A percentile compares a stretch with the other conserved stretches of the same genome.
phyloP scores from a whole-genome alignment of 2,888 invertebrate species.

The Lochmaea crataegi region DNA sequence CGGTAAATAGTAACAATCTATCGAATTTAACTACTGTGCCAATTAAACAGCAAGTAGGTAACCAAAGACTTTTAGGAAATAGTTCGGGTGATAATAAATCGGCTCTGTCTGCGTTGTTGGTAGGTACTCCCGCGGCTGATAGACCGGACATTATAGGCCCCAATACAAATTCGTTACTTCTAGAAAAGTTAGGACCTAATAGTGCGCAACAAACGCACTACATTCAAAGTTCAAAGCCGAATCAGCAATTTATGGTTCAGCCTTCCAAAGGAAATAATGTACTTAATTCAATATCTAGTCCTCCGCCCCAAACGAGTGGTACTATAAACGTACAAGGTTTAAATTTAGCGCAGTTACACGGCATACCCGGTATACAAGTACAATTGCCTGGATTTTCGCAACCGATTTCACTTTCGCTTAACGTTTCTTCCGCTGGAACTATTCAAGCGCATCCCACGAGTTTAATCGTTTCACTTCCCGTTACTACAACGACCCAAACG shows the following conservation, averaged over 20 bases:
- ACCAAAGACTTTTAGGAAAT: slow-evolving; percentile 46
- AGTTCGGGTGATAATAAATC: slow-evolving; percentile 58
- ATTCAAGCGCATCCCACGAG: slow-evolving; percentile 66
- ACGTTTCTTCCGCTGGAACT: slow-evolving; percentile 74
- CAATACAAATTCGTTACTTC: slow-evolving; percentile 67
- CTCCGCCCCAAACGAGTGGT: slow-evolving; percentile 60
- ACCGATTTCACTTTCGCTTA: slow-evolving; percentile 83
- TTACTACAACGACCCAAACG: slow-evolving; percentile 60
- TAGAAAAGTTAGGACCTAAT: slow-evolving; percentile 67
- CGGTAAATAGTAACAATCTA: slow-evolving; percentile 57
- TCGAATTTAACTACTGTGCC: slow-evolving; percentile 61
- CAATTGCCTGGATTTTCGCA: slow-evolving; percentile 88
- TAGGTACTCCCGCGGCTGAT: slow-evolving; percentile 72
- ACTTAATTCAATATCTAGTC: slow-evolving; percentile 73
- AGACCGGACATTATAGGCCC: slow-evolving; percentile 69
- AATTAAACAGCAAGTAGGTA: slow-evolving; percentile 58
- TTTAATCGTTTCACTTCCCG: slow-evolving; percentile 63
- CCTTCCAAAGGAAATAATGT: slow-evolving; percentile 55
- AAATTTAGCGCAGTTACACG: slow-evolving; percentile 77
- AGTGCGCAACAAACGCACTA: slow-evolving; percentile 52
- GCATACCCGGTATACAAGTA: slow-evolving; percentile 77
- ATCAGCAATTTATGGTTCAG: slow-evolving; percentile 56
- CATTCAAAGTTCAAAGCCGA: slow-evolving; percentile 57
- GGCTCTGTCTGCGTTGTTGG: slow-evolving; percentile 70
- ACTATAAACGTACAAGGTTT: slow-evolving; percentile 74